Evolutionary conservation across 2,797 vertebrate genomes (phyloP).

Genomic region (Scolopax bukidnonensis): DNA sequence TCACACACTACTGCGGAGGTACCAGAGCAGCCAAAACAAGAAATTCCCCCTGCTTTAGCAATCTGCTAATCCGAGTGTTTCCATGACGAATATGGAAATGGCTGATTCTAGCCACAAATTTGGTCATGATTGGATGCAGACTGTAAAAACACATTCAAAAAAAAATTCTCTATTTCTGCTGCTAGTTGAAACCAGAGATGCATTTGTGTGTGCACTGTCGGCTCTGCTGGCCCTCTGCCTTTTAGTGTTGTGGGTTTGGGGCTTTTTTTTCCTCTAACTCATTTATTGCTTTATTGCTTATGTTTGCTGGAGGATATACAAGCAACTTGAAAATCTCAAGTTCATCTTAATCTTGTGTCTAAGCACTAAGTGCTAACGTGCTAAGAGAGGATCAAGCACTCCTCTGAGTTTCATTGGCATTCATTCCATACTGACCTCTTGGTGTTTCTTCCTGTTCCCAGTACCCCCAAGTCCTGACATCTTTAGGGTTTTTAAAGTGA

Average conservation of each 20-base stretch:
- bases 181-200: neutral
- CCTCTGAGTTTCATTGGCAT: neutral
- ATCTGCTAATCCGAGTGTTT: neutral
- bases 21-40: neutral
- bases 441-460: neutral
- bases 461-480: neutral
- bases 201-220: neutral
- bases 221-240: neutral
- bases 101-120: constrained; percentile 9
- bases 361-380: neutral
- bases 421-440: neutral
- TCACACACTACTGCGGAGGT: rapidly evolving
- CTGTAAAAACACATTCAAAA: neutral
- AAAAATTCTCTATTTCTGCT: neutral
- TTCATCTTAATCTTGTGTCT: neutral
- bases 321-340: constrained; percentile 1
- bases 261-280: neutral
- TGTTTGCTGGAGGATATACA: constrained; percentile 6
- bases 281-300: neutral
- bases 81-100: constrained; percentile 23
- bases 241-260: neutral
- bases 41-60: neutral
- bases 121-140: neutral
- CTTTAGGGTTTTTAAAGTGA: neutral
- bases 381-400: neutral